Percentiles rank a stretch among this genome's conserved stretches.
Conservation (phyloP, 2,888 invertebrate species). For the Portevinia maculata region DNA sequence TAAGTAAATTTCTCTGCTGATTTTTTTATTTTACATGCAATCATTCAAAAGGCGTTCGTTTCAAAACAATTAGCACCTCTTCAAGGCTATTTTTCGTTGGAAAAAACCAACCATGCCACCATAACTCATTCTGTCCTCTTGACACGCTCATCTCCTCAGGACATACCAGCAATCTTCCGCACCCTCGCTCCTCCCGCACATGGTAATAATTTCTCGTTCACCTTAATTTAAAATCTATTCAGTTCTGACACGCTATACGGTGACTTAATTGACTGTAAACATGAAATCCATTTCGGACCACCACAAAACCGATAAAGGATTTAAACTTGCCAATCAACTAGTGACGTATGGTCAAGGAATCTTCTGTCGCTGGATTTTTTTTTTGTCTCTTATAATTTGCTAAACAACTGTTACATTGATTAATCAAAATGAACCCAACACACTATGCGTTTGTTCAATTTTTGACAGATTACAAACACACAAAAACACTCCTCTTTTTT, state of each 20-base stretch:
- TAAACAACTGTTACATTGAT: constrained; percentile 64
- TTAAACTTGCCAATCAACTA: constrained; percentile 55
- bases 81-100: constrained; percentile 23
- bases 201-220: constrained; percentile 33
- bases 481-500: constrained; percentile 1
- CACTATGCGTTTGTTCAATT: constrained; percentile 56
- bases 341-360: constrained; percentile 58
- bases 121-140: constrained; percentile 41
- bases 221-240: constrained; percentile 52
- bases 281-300: constrained; percentile 49
- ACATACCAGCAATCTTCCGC: background rate
- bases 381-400: constrained; percentile 18
- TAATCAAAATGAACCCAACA: constrained; percentile 67
- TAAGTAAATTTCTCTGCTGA: background rate
- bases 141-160: constrained; percentile 38
- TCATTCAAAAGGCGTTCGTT: constrained; percentile 17
- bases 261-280: constrained; percentile 67
- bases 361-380: background rate
- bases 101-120: constrained; percentile 19
- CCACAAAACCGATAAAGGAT: constrained; percentile 35
- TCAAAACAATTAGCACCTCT: constrained; percentile 66
- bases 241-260: constrained; percentile 56
- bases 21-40: background rate
- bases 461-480: constrained; percentile 67
- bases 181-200: constrained; percentile 2